Conservation (phyloP, 2,113 vertebrate species). For the Eptatretus burgeri region DNA sequence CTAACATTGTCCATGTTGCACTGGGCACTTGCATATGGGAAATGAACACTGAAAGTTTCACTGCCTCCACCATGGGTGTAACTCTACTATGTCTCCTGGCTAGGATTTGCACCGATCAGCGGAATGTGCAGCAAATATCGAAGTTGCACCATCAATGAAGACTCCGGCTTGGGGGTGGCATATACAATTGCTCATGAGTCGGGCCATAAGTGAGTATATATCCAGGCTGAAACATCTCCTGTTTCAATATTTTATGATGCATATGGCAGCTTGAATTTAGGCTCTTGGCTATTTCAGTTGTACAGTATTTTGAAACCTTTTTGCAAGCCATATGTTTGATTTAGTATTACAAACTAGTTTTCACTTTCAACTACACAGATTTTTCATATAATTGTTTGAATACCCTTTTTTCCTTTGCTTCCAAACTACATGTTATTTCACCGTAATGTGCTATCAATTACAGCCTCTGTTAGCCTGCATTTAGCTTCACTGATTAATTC, state of each 20-base stretch:
- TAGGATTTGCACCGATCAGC: constrained; percentile 90
- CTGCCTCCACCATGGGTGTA: too few relatives aligned
- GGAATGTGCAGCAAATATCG: constrained; percentile 96
- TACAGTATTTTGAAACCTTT: neutral
- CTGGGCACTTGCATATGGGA: neutral
- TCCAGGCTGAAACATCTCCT: too few relatives aligned
- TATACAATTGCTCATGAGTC: constrained; percentile 95
- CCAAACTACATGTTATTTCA: too few relatives aligned
- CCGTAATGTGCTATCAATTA: too few relatives aligned
- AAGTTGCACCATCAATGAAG: constrained; percentile 93
- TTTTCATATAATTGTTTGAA: too few relatives aligned
- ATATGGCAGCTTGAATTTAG: neutral
- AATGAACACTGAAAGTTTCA: neutral
- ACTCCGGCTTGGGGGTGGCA: constrained; percentile 70
- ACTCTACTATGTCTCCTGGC: constrained; percentile 9
- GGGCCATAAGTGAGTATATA: constrained; percentile 64
- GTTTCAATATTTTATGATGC: too few relatives aligned
- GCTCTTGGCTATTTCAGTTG: neutral
- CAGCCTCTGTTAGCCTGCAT: too few relatives aligned
- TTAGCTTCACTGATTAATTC: too few relatives aligned
- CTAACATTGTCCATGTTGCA: neutral
- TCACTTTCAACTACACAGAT: neutral
- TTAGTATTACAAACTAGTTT: too few relatives aligned
- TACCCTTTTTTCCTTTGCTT: too few relatives aligned
- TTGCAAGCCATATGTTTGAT: too few relatives aligned